Conservation (phyloP, 2,113 vertebrate genomes). For the Raja brachyura region DNA sequence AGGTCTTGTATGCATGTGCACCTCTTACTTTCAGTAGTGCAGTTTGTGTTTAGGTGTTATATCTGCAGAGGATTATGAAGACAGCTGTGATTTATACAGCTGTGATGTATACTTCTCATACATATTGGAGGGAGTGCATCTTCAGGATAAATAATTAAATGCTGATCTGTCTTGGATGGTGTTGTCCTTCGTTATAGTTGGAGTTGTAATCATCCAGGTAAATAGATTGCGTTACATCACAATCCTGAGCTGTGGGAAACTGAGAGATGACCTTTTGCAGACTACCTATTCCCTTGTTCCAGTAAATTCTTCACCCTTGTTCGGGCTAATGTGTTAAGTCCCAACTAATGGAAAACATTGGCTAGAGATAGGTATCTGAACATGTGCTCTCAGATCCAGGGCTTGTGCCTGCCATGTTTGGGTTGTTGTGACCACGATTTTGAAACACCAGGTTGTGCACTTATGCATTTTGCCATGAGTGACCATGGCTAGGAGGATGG, state of each 20-base stretch:
- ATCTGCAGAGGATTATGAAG: not conserved
- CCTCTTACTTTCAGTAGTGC: not conserved
- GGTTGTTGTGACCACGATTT: not conserved
- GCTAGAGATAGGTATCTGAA: not conserved
- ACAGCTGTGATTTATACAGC: too few relatives aligned
- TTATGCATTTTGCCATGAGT: not conserved
- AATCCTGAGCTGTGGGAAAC: not conserved
- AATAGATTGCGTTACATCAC: not conserved
- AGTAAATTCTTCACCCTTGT: not conserved
- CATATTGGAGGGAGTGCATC: not conserved
- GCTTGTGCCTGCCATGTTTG: not conserved
- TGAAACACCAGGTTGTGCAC: not conserved
- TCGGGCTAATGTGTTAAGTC: not conserved
- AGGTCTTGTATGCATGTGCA: not conserved
- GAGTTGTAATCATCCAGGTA: not conserved
- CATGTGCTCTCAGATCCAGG: not conserved
- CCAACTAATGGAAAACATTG: not conserved
- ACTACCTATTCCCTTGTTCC: not conserved
- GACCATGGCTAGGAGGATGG: not conserved
- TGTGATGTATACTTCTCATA: too few relatives aligned
- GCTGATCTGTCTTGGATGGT: not conserved
- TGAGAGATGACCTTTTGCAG: not conserved
- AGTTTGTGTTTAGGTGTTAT: not conserved
- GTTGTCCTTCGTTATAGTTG: not conserved
- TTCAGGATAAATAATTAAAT: not conserved